These are phyloP conservation scores for Phoeniculus purpureus DNA, from an alignment of 2,797 vertebrate species.

Conservation along the genomic window DNA sequence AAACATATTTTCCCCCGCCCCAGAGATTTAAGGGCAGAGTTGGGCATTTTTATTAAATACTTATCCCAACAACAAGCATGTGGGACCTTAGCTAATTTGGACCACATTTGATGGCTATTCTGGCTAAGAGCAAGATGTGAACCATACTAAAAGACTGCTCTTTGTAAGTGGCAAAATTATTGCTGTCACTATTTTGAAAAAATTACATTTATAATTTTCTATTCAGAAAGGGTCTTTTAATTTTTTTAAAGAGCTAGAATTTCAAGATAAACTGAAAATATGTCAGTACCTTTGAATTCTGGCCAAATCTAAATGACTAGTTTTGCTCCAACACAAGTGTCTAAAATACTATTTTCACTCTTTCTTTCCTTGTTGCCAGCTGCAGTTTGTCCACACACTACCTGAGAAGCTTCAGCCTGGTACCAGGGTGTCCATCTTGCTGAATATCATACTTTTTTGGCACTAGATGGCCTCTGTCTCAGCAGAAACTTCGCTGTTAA, in stretches of 20 bases:
- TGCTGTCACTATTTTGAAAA: neutral
- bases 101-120: neutral
- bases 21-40: neutral
- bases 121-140: neutral
- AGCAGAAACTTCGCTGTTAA: neutral
- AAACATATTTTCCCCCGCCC: neutral
- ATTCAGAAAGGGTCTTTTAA: neutral
- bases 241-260: neutral
- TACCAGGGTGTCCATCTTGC: neutral
- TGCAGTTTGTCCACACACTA: neutral
- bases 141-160: neutral
- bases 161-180: neutral
- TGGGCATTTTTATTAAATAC: neutral
- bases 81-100: neutral
- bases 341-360: neutral
- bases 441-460: neutral
- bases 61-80: accelerated
- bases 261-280: neutral
- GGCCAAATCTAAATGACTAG: neutral
- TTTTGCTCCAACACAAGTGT: neutral
- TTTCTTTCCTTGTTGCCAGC: neutral
- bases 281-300: neutral
- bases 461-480: neutral
- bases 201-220: neutral
- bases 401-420: neutral